Conservation (phyloP, 2,888 invertebrate genomes). For the Pterobdella sp. region DNA sequence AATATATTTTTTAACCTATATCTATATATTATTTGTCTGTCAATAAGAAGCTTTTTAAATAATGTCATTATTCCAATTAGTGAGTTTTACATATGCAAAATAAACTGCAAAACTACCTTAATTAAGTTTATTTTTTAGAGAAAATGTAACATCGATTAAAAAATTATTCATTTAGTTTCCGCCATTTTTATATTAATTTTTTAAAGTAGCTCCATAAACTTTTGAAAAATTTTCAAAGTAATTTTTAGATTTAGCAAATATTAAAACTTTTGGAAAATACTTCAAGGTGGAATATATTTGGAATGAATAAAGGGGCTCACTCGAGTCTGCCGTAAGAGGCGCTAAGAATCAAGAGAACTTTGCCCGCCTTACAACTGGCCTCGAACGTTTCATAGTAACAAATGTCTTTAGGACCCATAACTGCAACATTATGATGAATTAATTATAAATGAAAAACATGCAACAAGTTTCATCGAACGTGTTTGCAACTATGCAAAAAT, state of each 20-base stretch:
- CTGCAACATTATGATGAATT: no score
- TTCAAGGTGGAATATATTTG: background rate
- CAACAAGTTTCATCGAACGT: no score
- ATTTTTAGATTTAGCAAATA: no score
- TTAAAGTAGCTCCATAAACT: no score
- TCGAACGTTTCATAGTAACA: slow-evolving; percentile 32
- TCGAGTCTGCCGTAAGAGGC: slow-evolving; percentile 7
- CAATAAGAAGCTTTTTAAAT: background rate
- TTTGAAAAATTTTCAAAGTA: no score
- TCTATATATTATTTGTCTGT: background rate
- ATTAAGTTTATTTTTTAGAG: no score
- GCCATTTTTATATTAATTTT: background rate
- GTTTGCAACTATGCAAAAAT: no score
- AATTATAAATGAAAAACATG: no score
- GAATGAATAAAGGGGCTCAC: background rate
- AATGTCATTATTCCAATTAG: no score
- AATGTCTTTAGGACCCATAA: slow-evolving; percentile 19
- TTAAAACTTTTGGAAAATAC: background rate
- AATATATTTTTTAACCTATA: background rate
- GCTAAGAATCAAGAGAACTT: slow-evolving; percentile 29
- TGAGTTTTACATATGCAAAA: no score
- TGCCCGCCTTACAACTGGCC: slow-evolving; percentile 23
- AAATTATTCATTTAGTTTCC: background rate
- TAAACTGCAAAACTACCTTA: background rate
- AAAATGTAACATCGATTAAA: background rate